A percentile compares a stretch with the other conserved stretches of the same genome.
phyloP scores from a whole-genome alignment of 2,797 vertebrate species.

The Vipera latastei region DNA sequence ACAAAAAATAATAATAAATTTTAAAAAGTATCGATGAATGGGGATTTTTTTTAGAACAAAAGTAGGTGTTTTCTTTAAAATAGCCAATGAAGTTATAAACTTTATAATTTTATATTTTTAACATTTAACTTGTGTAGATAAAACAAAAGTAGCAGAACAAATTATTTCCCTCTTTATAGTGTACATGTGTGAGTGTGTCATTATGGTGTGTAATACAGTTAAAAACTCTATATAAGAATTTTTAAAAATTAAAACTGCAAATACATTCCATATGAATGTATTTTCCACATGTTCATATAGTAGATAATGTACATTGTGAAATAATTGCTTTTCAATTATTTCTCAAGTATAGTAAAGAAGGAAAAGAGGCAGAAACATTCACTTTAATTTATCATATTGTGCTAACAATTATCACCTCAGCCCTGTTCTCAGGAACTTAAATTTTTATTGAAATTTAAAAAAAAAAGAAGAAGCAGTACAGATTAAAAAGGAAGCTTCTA shows the following conservation, averaged over 20 bases:
- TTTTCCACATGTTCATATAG: background rate
- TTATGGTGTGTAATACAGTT: no score
- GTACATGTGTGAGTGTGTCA: background rate
- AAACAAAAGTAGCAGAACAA: background rate
- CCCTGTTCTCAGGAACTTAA: background rate
- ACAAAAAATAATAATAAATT: no score
- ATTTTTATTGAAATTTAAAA: conserved; percentile 3
- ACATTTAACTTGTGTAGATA: background rate
- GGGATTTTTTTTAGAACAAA: background rate
- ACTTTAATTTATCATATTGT: background rate
- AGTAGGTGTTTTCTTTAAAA: background rate
- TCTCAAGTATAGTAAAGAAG: background rate
- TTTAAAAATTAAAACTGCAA: background rate
- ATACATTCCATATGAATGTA: background rate
- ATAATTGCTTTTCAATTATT: background rate
- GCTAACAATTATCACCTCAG: background rate
- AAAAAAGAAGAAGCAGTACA: background rate
- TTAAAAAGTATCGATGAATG: background rate
- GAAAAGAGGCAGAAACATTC: background rate
- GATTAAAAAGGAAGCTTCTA: background rate
- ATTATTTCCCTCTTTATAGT: background rate
- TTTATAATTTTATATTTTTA: background rate
- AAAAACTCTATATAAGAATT: background rate
- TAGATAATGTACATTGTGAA: background rate
- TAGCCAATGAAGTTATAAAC: background rate